Evolutionary conservation across 1,140 invertebrate species (phyloP).

Genomic region (Oreohelix idahoensis): DNA sequence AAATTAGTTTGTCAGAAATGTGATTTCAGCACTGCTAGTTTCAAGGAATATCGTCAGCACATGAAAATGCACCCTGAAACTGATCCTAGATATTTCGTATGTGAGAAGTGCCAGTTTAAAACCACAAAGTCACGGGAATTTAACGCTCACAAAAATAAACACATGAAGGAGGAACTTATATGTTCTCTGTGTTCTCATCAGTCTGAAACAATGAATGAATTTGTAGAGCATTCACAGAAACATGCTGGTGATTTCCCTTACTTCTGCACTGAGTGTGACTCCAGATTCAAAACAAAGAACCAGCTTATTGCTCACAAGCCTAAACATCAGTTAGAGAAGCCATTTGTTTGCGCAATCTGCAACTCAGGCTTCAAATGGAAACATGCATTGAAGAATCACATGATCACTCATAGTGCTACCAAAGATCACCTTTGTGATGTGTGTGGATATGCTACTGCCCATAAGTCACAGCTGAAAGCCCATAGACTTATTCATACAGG

Average conservation of each 20-base stretch:
- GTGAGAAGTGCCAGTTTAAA: conserved; percentile 58
- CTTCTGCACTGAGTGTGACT: conserved; percentile 76
- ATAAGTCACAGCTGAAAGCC: conserved; percentile 77
- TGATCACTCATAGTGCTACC: conserved; percentile 75
- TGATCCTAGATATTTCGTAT: conserved; percentile 51
- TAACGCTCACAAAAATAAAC: conserved; percentile 70
- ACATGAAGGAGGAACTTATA: conserved; percentile 72
- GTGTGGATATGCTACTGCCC: conserved; percentile 77
- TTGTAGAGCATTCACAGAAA: conserved; percentile 73
- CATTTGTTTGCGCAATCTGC: conserved; percentile 78
- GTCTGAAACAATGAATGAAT: conserved; percentile 71
- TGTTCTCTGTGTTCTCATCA: conserved; percentile 75
- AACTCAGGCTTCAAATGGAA: conserved; percentile 78
- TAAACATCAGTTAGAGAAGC: conserved; percentile 75
- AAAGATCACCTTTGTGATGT: conserved; percentile 77
- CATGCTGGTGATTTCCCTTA: conserved; percentile 76
- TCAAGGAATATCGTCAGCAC: conserved; percentile 42
- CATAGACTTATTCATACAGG: conserved; percentile 77
- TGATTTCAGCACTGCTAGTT: conserved; percentile 44
- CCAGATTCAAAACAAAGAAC: conserved; percentile 75
- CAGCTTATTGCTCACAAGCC: conserved; percentile 76
- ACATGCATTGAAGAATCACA: conserved; percentile 76
- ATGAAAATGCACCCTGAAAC: conserved; percentile 45
- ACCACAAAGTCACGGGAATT: conserved; percentile 58
- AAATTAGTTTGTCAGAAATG: conserved; percentile 60